Conservation (phyloP, 2,113 vertebrate species). For the Elephas maximus region DNA sequence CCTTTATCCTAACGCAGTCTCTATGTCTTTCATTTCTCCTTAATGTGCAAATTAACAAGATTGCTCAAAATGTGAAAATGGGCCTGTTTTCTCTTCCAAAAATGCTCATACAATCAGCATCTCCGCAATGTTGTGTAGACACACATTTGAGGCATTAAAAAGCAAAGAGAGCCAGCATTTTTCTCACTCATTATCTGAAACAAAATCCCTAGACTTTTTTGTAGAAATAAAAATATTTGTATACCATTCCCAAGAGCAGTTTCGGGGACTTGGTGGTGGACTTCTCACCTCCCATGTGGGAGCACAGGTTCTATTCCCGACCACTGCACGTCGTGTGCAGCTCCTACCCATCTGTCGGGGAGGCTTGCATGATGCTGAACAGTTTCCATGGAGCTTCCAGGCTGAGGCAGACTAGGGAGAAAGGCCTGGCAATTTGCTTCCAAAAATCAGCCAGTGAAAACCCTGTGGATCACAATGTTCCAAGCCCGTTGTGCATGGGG, state of each 20-base stretch:
- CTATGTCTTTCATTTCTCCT: conserved; percentile 50
- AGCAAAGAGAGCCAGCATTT: neutral
- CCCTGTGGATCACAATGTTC: too few relatives aligned
- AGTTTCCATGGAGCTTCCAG: too few relatives aligned
- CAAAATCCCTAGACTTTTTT: conserved; percentile 16
- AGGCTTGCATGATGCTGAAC: too few relatives aligned
- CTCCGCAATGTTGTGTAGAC: conserved; percentile 52
- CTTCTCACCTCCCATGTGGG: too few relatives aligned
- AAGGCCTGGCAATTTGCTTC: too few relatives aligned
- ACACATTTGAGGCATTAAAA: conserved; percentile 19
- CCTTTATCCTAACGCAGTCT: conserved; percentile 2
- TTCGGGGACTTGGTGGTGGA: neutral
- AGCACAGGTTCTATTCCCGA: too few relatives aligned
- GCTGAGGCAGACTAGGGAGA: too few relatives aligned
- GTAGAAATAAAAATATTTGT: neutral
- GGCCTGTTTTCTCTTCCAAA: conserved; percentile 15
- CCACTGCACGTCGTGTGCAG: too few relatives aligned
- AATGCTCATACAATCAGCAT: conserved; percentile 42
- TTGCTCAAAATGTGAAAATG: conserved; percentile 62
- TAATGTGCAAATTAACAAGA: conserved; percentile 54
- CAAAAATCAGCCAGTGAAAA: too few relatives aligned
- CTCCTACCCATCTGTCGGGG: too few relatives aligned
- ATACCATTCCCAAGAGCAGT: neutral
- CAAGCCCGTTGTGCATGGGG: too few relatives aligned
- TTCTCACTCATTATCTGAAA: neutral